Evolutionary conservation across 2,113 vertebrate genomes (phyloP).

Genomic region (Lota lota): DNA sequence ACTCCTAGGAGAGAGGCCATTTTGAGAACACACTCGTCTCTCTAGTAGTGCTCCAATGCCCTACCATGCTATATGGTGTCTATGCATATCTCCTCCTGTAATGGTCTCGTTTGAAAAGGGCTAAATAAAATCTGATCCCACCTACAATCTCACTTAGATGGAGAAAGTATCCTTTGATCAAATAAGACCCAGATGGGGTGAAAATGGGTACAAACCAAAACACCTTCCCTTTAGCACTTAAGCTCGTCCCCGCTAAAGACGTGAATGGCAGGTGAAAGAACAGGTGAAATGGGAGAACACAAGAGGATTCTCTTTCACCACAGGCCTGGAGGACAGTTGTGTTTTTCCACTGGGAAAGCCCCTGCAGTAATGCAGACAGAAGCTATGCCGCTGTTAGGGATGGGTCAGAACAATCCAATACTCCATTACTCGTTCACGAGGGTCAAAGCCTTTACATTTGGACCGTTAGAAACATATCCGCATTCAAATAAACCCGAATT

Average conservation of each 20-base stretch:
- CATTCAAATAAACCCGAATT: too few species aligned
- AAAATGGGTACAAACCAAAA: not conserved
- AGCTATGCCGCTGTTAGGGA: too few species aligned
- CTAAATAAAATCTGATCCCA: not conserved
- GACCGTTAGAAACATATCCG: too few species aligned
- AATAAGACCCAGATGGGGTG: not conserved
- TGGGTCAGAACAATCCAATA: too few species aligned
- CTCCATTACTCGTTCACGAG: too few species aligned
- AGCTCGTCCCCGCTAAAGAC: not conserved
- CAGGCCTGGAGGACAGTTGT: not conserved
- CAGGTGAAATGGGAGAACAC: not conserved
- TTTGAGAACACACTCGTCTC: not conserved
- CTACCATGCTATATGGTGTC: too few species aligned
- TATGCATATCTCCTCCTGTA: too few species aligned
- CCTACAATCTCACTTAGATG: not conserved
- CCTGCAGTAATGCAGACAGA: not conserved
- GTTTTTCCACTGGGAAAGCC: not conserved
- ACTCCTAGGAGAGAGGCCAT: not conserved
- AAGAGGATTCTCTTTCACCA: not conserved
- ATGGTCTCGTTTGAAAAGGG: too few species aligned
- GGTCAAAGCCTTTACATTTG: too few species aligned
- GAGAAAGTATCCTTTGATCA: not conserved
- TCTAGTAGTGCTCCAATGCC: too few species aligned
- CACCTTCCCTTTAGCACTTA: not conserved
- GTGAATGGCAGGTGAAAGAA: not conserved